Evolutionary conservation across 2,888 invertebrate species (phyloP).

Genomic region (Erebia epiphron): DNA sequence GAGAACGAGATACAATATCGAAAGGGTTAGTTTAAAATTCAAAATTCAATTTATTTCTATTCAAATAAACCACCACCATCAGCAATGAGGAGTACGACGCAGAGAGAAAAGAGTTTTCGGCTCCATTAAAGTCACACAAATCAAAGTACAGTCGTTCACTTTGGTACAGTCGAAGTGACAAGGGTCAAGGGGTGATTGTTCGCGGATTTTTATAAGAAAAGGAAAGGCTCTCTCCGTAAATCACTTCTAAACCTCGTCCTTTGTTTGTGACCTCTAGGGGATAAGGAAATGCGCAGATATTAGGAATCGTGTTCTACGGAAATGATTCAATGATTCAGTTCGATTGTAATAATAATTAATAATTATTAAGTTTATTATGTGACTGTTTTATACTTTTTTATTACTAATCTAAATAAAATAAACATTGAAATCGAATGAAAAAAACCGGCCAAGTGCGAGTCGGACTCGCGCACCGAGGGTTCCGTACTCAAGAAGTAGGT

Average conservation of each 20-base stretch:
- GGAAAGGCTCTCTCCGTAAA: conserved; percentile 42
- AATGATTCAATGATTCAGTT: background rate
- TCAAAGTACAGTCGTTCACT: conserved; percentile 30
- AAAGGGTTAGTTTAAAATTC: no score
- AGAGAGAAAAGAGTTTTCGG: background rate
- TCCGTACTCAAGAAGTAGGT: no score
- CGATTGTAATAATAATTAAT: background rate
- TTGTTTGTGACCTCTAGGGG: conserved; percentile 38
- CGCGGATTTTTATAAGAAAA: conserved; percentile 39
- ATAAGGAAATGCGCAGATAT: conserved; percentile 27
- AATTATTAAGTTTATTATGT: no score
- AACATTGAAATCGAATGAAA: no score
- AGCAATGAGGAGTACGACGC: no score
- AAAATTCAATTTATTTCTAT: no score
- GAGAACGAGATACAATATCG: no score
- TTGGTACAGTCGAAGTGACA: conserved; percentile 35
- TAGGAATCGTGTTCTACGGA: background rate
- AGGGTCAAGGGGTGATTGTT: conserved; percentile 41
- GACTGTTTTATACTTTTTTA: no score
- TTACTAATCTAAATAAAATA: no score
- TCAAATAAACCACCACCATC: no score
- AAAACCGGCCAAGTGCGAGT: no score
- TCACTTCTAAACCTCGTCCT: conserved; percentile 39
- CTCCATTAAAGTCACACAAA: conserved; percentile 29
- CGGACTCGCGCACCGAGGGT: no score